Evolutionary conservation across 2,113 vertebrate species (phyloP), one percentile per base, ranked within the genome.

Genomic region (Felis catus): DNA sequence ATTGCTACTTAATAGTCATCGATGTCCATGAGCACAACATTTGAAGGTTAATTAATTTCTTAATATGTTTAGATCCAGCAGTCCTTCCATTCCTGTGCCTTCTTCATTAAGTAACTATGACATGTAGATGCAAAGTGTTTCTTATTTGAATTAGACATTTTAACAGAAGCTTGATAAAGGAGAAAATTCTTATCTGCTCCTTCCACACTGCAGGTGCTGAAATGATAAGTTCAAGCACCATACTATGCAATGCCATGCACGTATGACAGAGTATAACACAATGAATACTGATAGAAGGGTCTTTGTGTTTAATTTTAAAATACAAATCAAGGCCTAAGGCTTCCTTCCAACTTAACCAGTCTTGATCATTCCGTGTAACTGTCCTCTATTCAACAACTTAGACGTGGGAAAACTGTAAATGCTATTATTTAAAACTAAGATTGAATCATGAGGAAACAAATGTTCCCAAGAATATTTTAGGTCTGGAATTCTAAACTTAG

Each of bases 31-130:
- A 66, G 58, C 25, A 79, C 19, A 84, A 71, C 45, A 93, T 81
- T 88, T 80, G 83, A 91, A 91, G 9, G 48, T 88, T 91, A 94
- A 88, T 84, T 58, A 80, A 82, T 88, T 84, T 91, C 19, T 79
- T 88, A 94, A 18, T 74, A 45, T 25, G 16, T 73, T 83, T 55
- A 58, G 31, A 63, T 61, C 33, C 12, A 86, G 25, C 36, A 90
- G n/a, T 95, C 71, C 27, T 85, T 93, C 55, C 27, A 11, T 82
- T 81, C 94, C 65, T 70, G 19, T 55, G 19, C 31, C 21, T 84
- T 55, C 23, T 70, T 93, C 80, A 73, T 73, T 95, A 83, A 87
- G 61, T 31, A 89, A 73, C 78, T 74, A 45, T 94, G 36, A 95
- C 55, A 74, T 92, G 33, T 55, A 76, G 8, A 41, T 68, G n/a